These are phyloP conservation scores for Limnephilus auricula DNA, from an alignment of 2,888 invertebrate species.

Conservation along the genomic window DNA sequence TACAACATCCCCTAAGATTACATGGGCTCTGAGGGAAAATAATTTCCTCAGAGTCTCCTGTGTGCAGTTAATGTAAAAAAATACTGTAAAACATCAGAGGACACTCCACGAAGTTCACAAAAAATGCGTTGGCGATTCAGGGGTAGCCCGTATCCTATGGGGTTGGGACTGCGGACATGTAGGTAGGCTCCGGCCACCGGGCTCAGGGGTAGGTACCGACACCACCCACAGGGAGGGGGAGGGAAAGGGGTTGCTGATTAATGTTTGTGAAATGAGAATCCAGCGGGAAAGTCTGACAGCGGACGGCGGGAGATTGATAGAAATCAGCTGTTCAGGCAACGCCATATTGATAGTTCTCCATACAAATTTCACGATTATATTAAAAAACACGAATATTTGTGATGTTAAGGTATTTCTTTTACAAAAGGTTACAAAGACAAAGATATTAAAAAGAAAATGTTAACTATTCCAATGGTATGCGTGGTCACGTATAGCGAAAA, in stretches of 20 bases:
- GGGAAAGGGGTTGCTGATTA: slow-evolving; percentile 51
- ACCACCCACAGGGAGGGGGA: not conserved
- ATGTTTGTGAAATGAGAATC: slow-evolving; percentile 52
- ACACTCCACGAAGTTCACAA: not conserved
- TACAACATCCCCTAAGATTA: no score
- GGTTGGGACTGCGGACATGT: not conserved
- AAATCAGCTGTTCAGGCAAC: slow-evolving; percentile 54
- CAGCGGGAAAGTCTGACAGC: slow-evolving; percentile 54
- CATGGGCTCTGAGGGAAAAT: no score
- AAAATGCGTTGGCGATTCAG: not conserved
- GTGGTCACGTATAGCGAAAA: no score
- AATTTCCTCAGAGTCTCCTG: no score
- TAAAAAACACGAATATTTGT: not conserved
- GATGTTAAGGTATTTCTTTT: not conserved
- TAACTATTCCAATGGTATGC: no score
- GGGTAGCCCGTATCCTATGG: not conserved
- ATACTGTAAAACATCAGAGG: no score
- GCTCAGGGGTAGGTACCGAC: not conserved
- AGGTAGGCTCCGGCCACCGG: not conserved
- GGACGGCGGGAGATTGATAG: slow-evolving; percentile 57
- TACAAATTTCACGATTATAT: not conserved
- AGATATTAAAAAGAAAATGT: no score
- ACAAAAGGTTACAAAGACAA: no score
- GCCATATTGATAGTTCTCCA: slow-evolving; percentile 48
- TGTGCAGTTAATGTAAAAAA: no score